Base-by-base conservation (phyloP, 2,888 invertebrate species). In the Synergus gifuensis region DNA sequence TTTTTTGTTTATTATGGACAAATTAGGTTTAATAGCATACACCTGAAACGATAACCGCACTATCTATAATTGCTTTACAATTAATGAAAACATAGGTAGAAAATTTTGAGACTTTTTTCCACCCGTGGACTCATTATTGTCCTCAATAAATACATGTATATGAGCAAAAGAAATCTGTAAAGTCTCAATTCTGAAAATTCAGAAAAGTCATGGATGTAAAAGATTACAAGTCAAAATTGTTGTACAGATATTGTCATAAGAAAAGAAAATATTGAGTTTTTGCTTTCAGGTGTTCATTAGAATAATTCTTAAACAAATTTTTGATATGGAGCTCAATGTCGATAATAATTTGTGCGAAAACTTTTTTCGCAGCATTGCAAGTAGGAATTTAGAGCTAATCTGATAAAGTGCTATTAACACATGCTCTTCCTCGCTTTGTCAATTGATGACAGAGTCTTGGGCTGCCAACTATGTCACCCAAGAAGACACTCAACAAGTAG, bases 401-500 rank as follows among this genome's bases (percentile, higher is more conserved):
- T 11, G 60, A 44, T 67, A 16, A 44, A 44, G 76, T 69, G 14
- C 81, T 84, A 85, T 93, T 91, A 87, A 92, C 91, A 90, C 94
- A 94, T 82, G 92, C 93, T 85, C 93, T 87, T 89, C 95, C 94
- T 88, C 95, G 93, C 91, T 97, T 97, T 82, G 95, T 96, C 86
- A 97, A 93, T 91, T 96, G 96, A 89, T 95, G 96, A 92, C 97
- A 97, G 78, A 97, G 94, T 86, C 94, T 95, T 16, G 96, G 95
- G 79, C 97, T 97, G 22, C 96, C 96, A 81, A 97, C 95, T 89
- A 97, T 96, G 93, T 97, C 96, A 44, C 97, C 97, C 80, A 97
- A 93, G 93, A 97, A 97, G 83, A 97, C 96, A 90, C 97, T 97
- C 84, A 97, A 94, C 58, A 97, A 93, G 92, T 97, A 97, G 93